Evolutionary conservation across 2,797 vertebrate species (phyloP), one percentile per base, ranked within the genome.

Genomic region (Pseudotriccus pelzelni): DNA sequence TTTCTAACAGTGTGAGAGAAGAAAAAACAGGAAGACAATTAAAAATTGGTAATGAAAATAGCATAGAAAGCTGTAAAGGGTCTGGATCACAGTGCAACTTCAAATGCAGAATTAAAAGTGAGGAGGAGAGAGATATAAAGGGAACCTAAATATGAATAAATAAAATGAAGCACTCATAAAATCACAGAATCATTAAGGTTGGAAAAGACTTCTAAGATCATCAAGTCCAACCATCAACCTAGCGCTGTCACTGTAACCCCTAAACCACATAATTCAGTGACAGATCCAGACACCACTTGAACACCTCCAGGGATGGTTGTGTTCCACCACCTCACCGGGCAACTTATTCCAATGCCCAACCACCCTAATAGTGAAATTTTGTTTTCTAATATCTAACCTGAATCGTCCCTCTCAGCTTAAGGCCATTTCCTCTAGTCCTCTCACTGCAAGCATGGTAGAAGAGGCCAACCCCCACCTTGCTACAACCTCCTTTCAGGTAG

Each of bases 11-110:
- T 18, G 12, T 18, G 30, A 63, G 30, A 74, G 44, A 41, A 79
- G 34, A 74, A 84, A 56, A 23, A 43, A n/a, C 13, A 91, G 49
- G 11, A 91, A 37, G 46, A 76, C 67, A 87, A 96, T 74, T 93
- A 90, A 78, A 86, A 91, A 74, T 11, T 30, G 32, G 16, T 76
- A 64, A 84, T 19, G 10, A 90, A 89, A 91, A 84, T 37, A 79
- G 59, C 49, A 73, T 1, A 64, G 46, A 84, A 90, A 91, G 44
- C 37, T 70, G 14, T 19, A 30, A 14, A 64, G 10, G 12, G 52
- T 32, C 53, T 34, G 11, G 22, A 90, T 87, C 73, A 60, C 27
- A 66, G 22, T 7, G 6, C 32, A 88, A 82, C 21, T 76, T 89
- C 67, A 84, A 86, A 84, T 25, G 21, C 1, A 68, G 25, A 60